phyloP scores from a whole-genome alignment of 2,797 vertebrate species.

The Lagocephalus sceleratus region DNA sequence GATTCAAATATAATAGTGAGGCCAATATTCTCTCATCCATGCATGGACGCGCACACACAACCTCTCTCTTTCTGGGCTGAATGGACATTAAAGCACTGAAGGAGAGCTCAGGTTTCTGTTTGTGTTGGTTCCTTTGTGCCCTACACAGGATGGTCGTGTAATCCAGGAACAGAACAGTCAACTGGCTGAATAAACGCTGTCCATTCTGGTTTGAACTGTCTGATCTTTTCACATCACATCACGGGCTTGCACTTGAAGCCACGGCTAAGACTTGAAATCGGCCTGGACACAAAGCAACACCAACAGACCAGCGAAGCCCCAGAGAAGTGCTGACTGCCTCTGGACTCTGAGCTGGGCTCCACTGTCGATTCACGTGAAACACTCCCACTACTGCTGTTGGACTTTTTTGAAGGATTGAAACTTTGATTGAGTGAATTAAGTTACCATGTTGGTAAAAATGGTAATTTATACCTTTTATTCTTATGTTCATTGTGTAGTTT shows the following conservation, averaged over 20 bases:
- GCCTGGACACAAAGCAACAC: slow-evolving; percentile 15
- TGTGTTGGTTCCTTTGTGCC: slow-evolving; percentile 55
- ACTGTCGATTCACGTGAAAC: slow-evolving; percentile 38
- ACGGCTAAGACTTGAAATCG: slow-evolving; percentile 14
- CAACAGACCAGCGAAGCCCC: slow-evolving; percentile 7
- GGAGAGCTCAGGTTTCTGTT: slow-evolving; percentile 50
- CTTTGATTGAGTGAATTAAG: slow-evolving; percentile 27
- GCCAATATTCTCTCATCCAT: slow-evolving; percentile 2
- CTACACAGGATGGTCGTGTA: slow-evolving; percentile 28
- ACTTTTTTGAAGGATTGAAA: slow-evolving; percentile 14
- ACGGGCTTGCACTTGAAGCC: slow-evolving; percentile 9
- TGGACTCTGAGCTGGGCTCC: slow-evolving; percentile 24
- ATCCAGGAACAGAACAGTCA: slow-evolving; percentile 48
- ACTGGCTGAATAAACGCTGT: slow-evolving; percentile 22
- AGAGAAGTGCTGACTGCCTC: slow-evolving; percentile 29
- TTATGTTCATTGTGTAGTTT: too few relatives aligned
- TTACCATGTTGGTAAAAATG: slow-evolving; percentile 14
- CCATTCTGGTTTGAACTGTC: slow-evolving; percentile 15
- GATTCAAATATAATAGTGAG: slow-evolving; percentile 22
- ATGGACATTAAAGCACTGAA: slow-evolving; percentile 34
- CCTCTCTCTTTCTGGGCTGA: slow-evolving; percentile 13
- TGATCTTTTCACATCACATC: slow-evolving; percentile 23
- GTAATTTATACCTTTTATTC: slow-evolving; percentile 4
- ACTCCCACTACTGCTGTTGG: slow-evolving; percentile 30
- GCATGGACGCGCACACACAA: too few relatives aligned